Base-by-base conservation (phyloP, 2,888 invertebrate species). In the Vesta saturnalis region DNA sequence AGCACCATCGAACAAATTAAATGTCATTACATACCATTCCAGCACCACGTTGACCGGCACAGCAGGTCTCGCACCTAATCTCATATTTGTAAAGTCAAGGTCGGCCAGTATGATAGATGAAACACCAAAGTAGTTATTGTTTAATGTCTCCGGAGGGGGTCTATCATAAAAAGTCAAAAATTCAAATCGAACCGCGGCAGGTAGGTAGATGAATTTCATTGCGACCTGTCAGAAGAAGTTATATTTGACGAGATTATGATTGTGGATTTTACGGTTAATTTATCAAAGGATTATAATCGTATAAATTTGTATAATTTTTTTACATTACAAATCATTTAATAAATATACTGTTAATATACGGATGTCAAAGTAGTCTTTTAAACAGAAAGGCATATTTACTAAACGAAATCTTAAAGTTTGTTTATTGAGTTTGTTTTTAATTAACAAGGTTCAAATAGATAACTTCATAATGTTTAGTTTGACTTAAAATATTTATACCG, bases 111-210 rank as follows among this genome's bases (percentile, higher is more conserved):
- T 83, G 83, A 83, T 83, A 82, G 81, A 83, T 83, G 82, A 80
- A 82, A 80, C 81, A 79, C 81, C 81, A 78, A 81, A 83, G 82
- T 82, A 81, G 82, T 83, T 83, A 83, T 83, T 83, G 83, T 83
- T 83, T 83, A 83, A 83, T 83, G 79, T 81, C 81, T 77, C 81
- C 76, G 72, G 77, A 78, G 82, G 82, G 81, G 81, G 82, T 78
- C 80, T 69, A 59, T 69, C 72, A 74, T 76, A 79, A 77, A 79
- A 78, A 79, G 72, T 75, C 69, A 67, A 76, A 76, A 77, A 76
- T 76, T 73, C 74, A 72, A 76, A 77, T 77, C 74, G 77, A 76
- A 77, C 71, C 65, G 72, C 73, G 73, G 70, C 77, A 77, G 76
- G 77, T 77, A 77, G 76, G 76, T 76, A 78, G 76, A 78, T 74